Evolutionary conservation across 2,888 invertebrate genomes (phyloP), one percentile per base, ranked within the genome.

Genomic region (Platycheirus rosarum): DNA sequence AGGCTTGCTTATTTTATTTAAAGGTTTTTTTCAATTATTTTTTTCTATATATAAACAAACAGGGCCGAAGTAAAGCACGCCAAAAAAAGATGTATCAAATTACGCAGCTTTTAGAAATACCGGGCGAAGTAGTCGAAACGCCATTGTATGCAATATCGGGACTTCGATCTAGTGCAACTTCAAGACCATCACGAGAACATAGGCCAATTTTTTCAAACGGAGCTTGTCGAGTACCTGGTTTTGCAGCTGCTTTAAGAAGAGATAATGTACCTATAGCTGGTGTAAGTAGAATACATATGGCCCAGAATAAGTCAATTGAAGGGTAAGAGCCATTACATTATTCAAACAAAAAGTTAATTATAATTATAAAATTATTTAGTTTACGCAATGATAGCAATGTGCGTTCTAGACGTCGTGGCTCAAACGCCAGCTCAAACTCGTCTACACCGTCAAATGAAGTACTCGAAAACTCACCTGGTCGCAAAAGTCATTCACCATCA

Each of bases 71-170:
- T 87, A 98, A 97, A 91, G 97, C 98, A 0, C 94, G 99, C 0
- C 98, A 98, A 88, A 96, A 97, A 91, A 99, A 99, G 91, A 97
- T 99, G 95, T 96, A 96, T 88, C 96, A 97, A 90, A 98, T 99
- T 69, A 98, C 97, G 0, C 94, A 95, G 35, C 91, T 99, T 8
- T 92, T 99, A 16, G 98, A 98, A 89, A 95, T 97, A 85, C 94
- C 95, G 1, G 88, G 88, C 0, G 89, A 89, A 85, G 78, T 86
- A 35, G 79, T 88, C 23, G 90, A 89, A 57, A 87, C 89, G 0
- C 87, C 89, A 0, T 85, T 89, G 7, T 89, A 91, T 78, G 86
- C 89, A 1, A 87, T 90, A 1, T 85, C 88, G n/a, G 89, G 88
- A 4, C 35, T 86, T 23, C 13, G 70, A 53, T 42, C 60, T 7